phyloP scores from a whole-genome alignment of 2,797 vertebrate species.

The Varecia variegata region DNA sequence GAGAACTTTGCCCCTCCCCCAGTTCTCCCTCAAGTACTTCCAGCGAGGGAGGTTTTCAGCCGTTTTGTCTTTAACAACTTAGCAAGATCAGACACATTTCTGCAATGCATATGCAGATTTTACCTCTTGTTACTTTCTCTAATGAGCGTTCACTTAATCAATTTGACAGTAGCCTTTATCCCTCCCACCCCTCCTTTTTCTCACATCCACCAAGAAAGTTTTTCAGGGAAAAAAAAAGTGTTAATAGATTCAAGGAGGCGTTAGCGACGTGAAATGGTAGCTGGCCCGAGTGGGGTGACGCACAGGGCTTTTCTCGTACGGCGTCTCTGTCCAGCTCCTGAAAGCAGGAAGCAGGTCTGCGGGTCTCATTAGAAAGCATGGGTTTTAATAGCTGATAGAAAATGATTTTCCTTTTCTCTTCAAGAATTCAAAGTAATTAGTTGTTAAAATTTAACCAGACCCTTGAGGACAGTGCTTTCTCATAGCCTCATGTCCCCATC shows the following conservation, averaged over 20 bases:
- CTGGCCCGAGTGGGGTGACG: constrained; percentile 77
- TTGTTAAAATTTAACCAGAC: background rate
- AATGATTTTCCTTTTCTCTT: background rate
- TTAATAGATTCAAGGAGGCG: constrained; percentile 83
- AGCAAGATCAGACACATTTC: constrained; percentile 87
- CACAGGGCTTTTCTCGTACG: background rate
- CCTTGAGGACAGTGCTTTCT: background rate
- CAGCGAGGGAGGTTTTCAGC: constrained; percentile 81
- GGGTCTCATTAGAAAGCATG: background rate
- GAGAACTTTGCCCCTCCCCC: constrained; percentile 72
- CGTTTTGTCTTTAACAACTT: constrained; percentile 85
- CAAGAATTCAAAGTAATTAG: constrained; percentile 19
- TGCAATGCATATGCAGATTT: constrained; percentile 89
- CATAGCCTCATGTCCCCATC: background rate
- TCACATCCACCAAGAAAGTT: constrained; percentile 83
- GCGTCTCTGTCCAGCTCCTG: constrained; percentile 12
- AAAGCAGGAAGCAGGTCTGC: background rate
- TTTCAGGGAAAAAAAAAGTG: constrained; percentile 79
- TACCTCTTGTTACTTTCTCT: constrained; percentile 86
- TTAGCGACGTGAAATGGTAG: constrained; percentile 78
- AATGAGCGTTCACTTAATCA: constrained; percentile 90
- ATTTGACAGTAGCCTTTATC: constrained; percentile 87
- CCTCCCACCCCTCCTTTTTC: background rate
- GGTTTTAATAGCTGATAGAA: background rate
- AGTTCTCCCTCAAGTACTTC: constrained; percentile 76